A percentile compares a stretch with the other conserved stretches of the same genome.
These are phyloP conservation scores for Orestias chungarensis DNA, from an alignment of 2,797 vertebrate species.

Conservation along the genomic window DNA sequence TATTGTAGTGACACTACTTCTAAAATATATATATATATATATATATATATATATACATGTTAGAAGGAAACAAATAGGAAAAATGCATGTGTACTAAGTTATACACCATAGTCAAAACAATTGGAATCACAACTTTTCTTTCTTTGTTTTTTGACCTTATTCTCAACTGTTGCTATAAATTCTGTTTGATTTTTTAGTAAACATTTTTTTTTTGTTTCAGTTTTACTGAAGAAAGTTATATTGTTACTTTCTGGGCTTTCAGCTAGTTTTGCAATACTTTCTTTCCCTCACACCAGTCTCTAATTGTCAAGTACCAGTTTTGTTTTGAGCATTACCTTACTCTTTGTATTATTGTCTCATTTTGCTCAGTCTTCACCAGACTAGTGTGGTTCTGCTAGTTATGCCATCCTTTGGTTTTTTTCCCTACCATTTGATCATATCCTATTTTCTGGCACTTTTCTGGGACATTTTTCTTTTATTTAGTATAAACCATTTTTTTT, in stretches of 20 bases:
- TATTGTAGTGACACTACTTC: not conserved
- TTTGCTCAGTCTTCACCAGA: not conserved
- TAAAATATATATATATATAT: no score
- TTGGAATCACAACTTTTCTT: not conserved
- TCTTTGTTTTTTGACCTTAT: not conserved
- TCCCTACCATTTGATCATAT: not conserved
- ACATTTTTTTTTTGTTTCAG: not conserved
- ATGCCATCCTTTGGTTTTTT: not conserved
- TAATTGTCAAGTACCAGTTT: slow-evolving; percentile 5
- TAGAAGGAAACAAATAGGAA: not conserved
- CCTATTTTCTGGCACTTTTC: not conserved
- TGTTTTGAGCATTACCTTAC: not conserved
- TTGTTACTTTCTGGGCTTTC: not conserved
- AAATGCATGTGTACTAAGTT: not conserved
- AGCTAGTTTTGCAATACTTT: slow-evolving; percentile 11
- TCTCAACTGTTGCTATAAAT: not conserved
- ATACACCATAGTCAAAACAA: not conserved
- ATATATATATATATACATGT: no score
- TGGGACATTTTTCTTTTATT: not conserved
- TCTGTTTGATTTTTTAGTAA: not conserved
- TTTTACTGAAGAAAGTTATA: not conserved
- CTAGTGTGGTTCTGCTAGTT: not conserved
- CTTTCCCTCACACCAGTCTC: not conserved
- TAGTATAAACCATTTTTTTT: not conserved
- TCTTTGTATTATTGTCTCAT: not conserved